phyloP scores from a whole-genome alignment of 2,797 vertebrate genomes.

The Chaenodraco wilsoni region DNA sequence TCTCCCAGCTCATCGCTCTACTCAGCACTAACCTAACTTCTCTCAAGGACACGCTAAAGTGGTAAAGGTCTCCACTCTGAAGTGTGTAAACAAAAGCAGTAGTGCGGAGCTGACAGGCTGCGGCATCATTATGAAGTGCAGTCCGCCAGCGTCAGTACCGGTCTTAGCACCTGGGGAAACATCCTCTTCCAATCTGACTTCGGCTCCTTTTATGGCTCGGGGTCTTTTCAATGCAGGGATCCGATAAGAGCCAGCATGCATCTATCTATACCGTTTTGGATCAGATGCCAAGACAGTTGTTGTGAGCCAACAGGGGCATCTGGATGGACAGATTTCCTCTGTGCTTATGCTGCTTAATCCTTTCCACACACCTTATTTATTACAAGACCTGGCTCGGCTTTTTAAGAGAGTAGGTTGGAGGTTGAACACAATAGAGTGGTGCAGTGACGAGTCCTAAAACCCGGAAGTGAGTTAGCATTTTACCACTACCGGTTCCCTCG shows the following conservation, averaged over 20 bases:
- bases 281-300: slow-evolving; percentile 34
- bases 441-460: too few species aligned
- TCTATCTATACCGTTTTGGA: slow-evolving; percentile 64
- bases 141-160: slow-evolving; percentile 50
- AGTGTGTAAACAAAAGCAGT: slow-evolving; percentile 68
- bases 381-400: slow-evolving; percentile 31
- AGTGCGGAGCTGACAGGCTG: slow-evolving; percentile 40
- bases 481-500: too few species aligned
- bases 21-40: slow-evolving; percentile 70
- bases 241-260: slow-evolving; percentile 25
- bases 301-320: slow-evolving; percentile 39
- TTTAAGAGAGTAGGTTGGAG: slow-evolving; percentile 28
- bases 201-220: slow-evolving; percentile 29
- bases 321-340: slow-evolving; percentile 50
- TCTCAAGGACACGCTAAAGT: slow-evolving; percentile 81
- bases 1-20: slow-evolving; percentile 67
- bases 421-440: neutral
- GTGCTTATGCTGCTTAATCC: slow-evolving; percentile 35
- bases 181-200: slow-evolving; percentile 42
- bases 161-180: slow-evolving; percentile 52
- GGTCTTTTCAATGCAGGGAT: slow-evolving; percentile 51
- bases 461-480: too few species aligned
- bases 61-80: slow-evolving; percentile 55
- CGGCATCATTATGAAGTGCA: slow-evolving; percentile 30
- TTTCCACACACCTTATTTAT: slow-evolving; percentile 27